Evolutionary conservation across 2,888 invertebrate species (phyloP).

Genomic region (Carabus problematicus): DNA sequence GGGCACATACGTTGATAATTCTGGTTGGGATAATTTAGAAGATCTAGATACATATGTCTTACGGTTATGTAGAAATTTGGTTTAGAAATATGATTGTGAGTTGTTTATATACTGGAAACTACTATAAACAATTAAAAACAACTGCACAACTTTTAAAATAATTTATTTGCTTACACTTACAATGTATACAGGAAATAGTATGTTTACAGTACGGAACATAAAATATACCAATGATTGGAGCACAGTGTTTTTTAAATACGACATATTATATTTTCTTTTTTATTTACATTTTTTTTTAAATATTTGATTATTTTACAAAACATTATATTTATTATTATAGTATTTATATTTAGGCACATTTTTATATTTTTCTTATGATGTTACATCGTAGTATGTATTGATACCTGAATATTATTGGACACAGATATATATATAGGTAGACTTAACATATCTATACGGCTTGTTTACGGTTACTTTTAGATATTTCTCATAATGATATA

Average conservation of each 20-base stretch:
- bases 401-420: conserved; percentile 44
- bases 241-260: conserved; percentile 26
- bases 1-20: too few relatives aligned
- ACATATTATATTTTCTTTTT: conserved; percentile 36
- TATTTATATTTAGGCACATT: conserved; percentile 43
- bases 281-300: conserved; percentile 38
- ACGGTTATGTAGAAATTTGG: too few relatives aligned
- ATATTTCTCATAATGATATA: conserved; percentile 36
- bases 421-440: conserved; percentile 36
- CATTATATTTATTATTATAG: conserved; percentile 39
- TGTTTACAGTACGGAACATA: conserved; percentile 23
- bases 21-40: too few relatives aligned
- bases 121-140: too few relatives aligned
- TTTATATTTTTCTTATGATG: conserved; percentile 40
- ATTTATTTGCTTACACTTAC: conserved; percentile 40
- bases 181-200: conserved; percentile 38
- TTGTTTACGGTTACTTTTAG: conserved; percentile 24
- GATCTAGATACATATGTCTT: too few relatives aligned
- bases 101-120: too few relatives aligned
- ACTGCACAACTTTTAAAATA: conserved; percentile 32
- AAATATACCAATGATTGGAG: conserved; percentile 34
- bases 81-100: too few relatives aligned
- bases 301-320: conserved; percentile 39
- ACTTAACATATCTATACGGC: conserved; percentile 19
- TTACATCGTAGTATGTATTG: conserved; percentile 34